A percentile compares a stretch with the other conserved stretches of the same genome.
Conservation (phyloP, 1,140 invertebrate genomes). For the Cheumatopsyche charites region DNA sequence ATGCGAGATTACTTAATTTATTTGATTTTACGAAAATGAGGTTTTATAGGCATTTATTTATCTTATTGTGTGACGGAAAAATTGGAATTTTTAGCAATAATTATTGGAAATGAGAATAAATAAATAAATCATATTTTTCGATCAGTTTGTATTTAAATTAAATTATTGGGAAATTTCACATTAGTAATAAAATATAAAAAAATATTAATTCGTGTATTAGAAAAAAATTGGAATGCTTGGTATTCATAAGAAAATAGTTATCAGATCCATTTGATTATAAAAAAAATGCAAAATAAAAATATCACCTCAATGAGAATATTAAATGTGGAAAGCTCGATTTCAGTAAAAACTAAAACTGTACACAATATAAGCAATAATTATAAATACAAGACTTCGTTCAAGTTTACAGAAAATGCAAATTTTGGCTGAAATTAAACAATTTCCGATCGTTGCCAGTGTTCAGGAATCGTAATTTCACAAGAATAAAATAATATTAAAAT, state of each 20-base stretch:
- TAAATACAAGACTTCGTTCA: not conserved
- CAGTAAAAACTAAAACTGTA: conserved; percentile 28
- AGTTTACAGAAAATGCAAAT: conserved; percentile 18
- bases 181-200: conserved; percentile 24
- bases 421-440: conserved; percentile 37
- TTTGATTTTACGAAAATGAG: no score
- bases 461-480: conserved; percentile 21
- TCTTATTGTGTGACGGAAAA: no score
- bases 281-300: conserved; percentile 23
- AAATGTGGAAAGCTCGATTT: not conserved
- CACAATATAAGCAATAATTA: conserved; percentile 23
- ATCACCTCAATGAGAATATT: conserved; percentile 14
- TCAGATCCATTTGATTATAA: conserved; percentile 7
- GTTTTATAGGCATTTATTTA: no score
- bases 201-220: conserved; percentile 1
- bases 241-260: conserved; percentile 7
- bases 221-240: conserved; percentile 20
- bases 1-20: no score
- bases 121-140: not conserved
- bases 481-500: conserved; percentile 4
- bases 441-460: conserved; percentile 33
- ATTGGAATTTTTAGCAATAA: no score
- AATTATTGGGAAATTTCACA: not conserved
- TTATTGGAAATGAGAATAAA: not conserved
- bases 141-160: conserved; percentile 11